A percentile compares a stretch with the other conserved stretches of the same genome.
These are phyloP conservation scores for Pseudochirops cupreus DNA, from an alignment of 2,797 vertebrate species.

Conservation along the genomic window DNA sequence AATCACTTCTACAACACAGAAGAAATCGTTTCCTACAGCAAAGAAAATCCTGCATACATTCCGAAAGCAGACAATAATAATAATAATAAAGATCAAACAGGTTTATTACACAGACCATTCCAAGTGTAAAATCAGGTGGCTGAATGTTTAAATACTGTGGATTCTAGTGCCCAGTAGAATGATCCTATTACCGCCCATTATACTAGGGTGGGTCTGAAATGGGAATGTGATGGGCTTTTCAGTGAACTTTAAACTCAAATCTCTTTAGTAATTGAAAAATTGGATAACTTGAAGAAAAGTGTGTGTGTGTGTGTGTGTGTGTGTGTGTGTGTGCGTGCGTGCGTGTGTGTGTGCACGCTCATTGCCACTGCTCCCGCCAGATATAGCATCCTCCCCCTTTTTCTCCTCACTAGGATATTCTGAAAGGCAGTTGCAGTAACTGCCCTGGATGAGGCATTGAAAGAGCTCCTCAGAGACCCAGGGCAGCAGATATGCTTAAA, in stretches of 20 bases:
- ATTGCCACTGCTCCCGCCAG: background rate
- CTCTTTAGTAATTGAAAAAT: conserved; percentile 69
- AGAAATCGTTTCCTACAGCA: conserved; percentile 77
- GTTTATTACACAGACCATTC: conserved; percentile 48
- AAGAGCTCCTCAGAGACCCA: conserved; percentile 31
- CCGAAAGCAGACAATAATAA: conserved; percentile 69
- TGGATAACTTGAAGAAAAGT: conserved; percentile 56
- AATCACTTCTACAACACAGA: conserved; percentile 82
- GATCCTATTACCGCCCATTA: conserved; percentile 60
- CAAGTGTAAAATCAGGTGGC: conserved; percentile 50
- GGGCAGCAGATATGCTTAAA: conserved; percentile 53
- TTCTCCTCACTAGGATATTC: conserved; percentile 17
- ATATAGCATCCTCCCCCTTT: background rate
- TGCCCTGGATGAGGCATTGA: conserved; percentile 53
- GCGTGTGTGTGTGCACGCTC: no score
- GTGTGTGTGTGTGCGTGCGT: background rate
- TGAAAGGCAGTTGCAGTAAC: conserved; percentile 63
- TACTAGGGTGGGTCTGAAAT: conserved; percentile 34
- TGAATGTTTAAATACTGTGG: conserved; percentile 56
- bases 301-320: background rate
- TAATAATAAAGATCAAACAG: conserved; percentile 56
- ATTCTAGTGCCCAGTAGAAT: conserved; percentile 47
- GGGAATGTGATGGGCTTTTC: conserved; percentile 53
- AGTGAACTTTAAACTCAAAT: conserved; percentile 72
- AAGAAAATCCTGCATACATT: conserved; percentile 61